Conservation (phyloP, 2,888 invertebrate species). For the Polyploca ridens region DNA sequence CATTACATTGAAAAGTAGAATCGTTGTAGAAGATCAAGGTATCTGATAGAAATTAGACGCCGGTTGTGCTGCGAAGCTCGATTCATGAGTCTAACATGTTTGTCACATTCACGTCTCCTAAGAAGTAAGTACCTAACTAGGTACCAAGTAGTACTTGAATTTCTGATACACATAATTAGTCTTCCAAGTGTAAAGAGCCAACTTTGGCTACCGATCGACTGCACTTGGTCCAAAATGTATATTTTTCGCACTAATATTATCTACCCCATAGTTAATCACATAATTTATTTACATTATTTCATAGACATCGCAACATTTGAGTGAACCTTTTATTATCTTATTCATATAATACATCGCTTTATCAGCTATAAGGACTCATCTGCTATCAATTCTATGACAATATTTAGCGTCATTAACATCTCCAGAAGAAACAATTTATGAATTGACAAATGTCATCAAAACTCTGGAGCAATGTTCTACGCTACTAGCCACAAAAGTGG, state of each 20-base stretch:
- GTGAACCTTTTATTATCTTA: conserved; percentile 11
- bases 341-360: conserved; percentile 20
- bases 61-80: not conserved
- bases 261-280: conserved; percentile 40
- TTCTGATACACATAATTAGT: conserved; percentile 18
- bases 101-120: not conserved
- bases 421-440: conserved; percentile 1
- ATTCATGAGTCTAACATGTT: not conserved
- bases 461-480: not conserved
- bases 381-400: conserved; percentile 8
- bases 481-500: not conserved
- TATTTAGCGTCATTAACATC: not conserved
- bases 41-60: not conserved
- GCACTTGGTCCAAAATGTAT: conserved; percentile 78
- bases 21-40: conserved; percentile 17
- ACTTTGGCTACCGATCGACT: conserved; percentile 59
- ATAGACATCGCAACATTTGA: conserved; percentile 20
- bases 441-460: conserved; percentile 8
- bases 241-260: conserved; percentile 42
- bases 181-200: conserved; percentile 22
- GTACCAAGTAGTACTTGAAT: not conserved
- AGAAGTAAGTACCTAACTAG: not conserved
- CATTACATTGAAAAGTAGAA: not conserved
- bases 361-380: conserved; percentile 20
- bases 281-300: conserved; percentile 44